A percentile compares a stretch with the other conserved stretches of the same genome.
phyloP scores from a whole-genome alignment of 2,888 invertebrate species.

The Formica aserva region DNA sequence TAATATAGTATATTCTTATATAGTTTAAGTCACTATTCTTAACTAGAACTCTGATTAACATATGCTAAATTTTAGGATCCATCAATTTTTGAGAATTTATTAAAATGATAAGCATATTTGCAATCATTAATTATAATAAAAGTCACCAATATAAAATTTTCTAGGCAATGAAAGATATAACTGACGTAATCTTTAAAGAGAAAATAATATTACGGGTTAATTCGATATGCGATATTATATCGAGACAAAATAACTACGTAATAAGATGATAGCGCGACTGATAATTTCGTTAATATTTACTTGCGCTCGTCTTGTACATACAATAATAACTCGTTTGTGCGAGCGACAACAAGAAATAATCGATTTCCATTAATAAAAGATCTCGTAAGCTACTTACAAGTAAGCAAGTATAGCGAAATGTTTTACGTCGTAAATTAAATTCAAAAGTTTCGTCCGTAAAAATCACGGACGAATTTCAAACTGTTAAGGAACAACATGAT shows the following conservation, averaged over 20 bases:
- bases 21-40: background rate
- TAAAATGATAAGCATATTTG: background rate
- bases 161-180: too few species aligned
- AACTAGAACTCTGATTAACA: background rate
- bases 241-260: background rate
- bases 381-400: slow-evolving; percentile 6
- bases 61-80: background rate
- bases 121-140: background rate
- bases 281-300: slow-evolving; percentile 31
- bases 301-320: slow-evolving; percentile 14
- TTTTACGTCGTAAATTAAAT: slow-evolving; percentile 52
- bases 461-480: slow-evolving; percentile 32
- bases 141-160: background rate
- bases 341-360: slow-evolving; percentile 36
- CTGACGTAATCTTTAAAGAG: background rate
- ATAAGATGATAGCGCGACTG: slow-evolving; percentile 8
- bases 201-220: background rate
- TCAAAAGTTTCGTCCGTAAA: slow-evolving; percentile 30
- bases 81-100: background rate
- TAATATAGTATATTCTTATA: background rate
- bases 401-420: slow-evolving; percentile 18
- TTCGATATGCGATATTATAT: slow-evolving; percentile 18
- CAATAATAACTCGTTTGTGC: slow-evolving; percentile 41
- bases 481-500: slow-evolving; percentile 53
- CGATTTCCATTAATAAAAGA: slow-evolving; percentile 64